Conservation (phyloP, 1,140 invertebrate genomes). For the Scaptomyza graminum region DNA sequence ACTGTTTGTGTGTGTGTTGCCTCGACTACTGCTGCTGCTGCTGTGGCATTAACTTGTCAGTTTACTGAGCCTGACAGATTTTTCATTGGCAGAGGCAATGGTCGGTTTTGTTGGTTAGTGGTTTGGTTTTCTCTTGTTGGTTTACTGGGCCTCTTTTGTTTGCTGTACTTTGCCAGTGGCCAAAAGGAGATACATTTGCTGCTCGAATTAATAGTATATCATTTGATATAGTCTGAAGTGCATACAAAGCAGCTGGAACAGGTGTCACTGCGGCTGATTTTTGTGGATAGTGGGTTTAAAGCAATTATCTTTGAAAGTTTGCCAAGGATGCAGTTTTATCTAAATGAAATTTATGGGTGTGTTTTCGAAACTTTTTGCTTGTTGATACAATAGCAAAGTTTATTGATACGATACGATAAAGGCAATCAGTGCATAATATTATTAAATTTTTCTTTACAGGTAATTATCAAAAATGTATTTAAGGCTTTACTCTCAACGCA, state of each 20-base stretch:
- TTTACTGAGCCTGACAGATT: conserved; percentile 79
- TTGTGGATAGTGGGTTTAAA: conserved; percentile 17
- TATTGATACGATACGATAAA: too few species aligned
- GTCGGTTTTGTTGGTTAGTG: conserved; percentile 12
- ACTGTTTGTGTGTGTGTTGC: conserved; percentile 15
- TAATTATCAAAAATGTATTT: conserved; percentile 15
- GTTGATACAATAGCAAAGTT: not conserved
- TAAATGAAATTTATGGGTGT: not conserved
- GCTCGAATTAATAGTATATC: conserved; percentile 39
- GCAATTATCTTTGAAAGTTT: not conserved
- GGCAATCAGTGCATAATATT: too few species aligned
- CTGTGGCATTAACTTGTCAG: conserved; percentile 77
- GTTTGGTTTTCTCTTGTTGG: conserved; percentile 23
- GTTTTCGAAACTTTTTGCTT: not conserved
- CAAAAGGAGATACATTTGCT: conserved; percentile 33
- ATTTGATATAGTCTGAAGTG: conserved; percentile 29
- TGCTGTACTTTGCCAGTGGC: conserved; percentile 9
- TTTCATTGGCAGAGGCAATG: conserved; percentile 56
- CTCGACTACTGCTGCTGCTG: conserved; percentile 25
- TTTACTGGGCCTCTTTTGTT: conserved; percentile 24
- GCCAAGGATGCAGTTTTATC: not conserved
- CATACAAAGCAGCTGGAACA: conserved; percentile 16
- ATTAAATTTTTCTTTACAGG: conserved; percentile 16
- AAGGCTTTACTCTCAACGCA: not conserved
- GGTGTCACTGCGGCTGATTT: conserved; percentile 29